Evolutionary conservation across 2,888 invertebrate species (phyloP), one percentile per base, ranked within the genome.

Genomic region (Cryptus viduatorius): DNA sequence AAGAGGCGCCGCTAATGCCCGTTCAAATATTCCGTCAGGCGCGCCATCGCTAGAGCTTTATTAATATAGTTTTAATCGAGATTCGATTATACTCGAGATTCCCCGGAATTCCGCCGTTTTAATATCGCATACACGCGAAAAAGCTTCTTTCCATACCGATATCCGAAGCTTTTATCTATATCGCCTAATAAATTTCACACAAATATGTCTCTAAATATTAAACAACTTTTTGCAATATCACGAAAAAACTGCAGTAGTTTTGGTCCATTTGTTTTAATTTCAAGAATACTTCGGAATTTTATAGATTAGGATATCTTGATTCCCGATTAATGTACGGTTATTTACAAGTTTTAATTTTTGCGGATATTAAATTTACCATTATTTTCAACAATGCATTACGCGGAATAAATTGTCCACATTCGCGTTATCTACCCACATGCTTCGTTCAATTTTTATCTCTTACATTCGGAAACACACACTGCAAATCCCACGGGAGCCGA

Each of bases 11-110:
- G 48, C 29, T 29, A 59, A 73, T 67, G 19, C 67, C 19, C 14
- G 29, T 37, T 61, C 37, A 4, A 16, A n/a, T 73, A 67, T 80
- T 68, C 59, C 19, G 56, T 12, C 12, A 37, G 67, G 67, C 68
- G 53, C 65, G 31, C 37, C 59, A 12, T 73, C 59, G 64, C 46
- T 14, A 12, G 19, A 12, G 14, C n/a, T 44, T 68, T 59, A 77
- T 59, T 29, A 59, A 77, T 42, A 73, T 42, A 53, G 53, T 31
- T 64, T 50, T 44, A 29, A 69, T 67, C 42, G 42, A 59, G 67
- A 65, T 37, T 65, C 53, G 67, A 76, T 67, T n/a, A 37, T 24
- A 37, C 65, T 24, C 53, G 65, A 56, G 44, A n/a, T 24, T 16
- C 46, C 29, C 48, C 31, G 68, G 48, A n/a, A n/a, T 50, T 29